These are phyloP conservation scores for Phymastichus coffea DNA, from an alignment of 1,140 invertebrate genomes.

Conservation along the genomic window DNA sequence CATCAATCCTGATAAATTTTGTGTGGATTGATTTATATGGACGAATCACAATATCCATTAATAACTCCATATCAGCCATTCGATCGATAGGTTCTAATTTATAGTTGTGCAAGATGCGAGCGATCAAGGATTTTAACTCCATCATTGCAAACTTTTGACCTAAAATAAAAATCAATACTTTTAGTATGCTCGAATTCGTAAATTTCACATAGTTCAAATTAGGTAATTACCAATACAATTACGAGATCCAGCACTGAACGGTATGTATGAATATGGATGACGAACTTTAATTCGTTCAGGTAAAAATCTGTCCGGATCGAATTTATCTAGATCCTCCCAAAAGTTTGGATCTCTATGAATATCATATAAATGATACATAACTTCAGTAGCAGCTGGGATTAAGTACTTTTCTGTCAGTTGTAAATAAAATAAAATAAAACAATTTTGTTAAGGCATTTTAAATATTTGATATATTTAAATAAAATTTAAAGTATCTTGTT, in stretches of 20 bases:
- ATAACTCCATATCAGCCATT: conserved; percentile 32
- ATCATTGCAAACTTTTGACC: conserved; percentile 80
- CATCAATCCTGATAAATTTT: conserved; percentile 37
- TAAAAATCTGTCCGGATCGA: conserved; percentile 75
- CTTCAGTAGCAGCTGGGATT: conserved; percentile 51
- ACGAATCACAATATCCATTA: conserved; percentile 37
- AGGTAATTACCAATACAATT: conserved; percentile 68
- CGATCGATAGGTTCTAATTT: conserved; percentile 51
- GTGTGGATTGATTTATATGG: conserved; percentile 30
- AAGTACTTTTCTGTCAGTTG: conserved; percentile 34
- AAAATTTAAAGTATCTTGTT: neutral
- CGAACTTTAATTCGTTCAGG: conserved; percentile 56
- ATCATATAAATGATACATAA: conserved; percentile 57
- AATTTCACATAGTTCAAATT: neutral
- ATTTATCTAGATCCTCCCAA: conserved; percentile 72
- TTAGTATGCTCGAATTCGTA: too few species aligned
- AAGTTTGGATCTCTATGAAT: conserved; percentile 68
- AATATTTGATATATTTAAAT: too few species aligned
- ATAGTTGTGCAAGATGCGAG: conserved; percentile 67
- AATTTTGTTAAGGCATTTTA: too few species aligned
- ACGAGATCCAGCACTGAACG: conserved; percentile 73
- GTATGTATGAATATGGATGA: conserved; percentile 63
- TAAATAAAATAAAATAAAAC: too few species aligned
- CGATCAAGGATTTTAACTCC: conserved; percentile 72
- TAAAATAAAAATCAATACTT: conserved; percentile 37